Evolutionary conservation across 2,888 invertebrate species (phyloP), one percentile per base, ranked within the genome.

Genomic region (Synanthedon formicaeformis): DNA sequence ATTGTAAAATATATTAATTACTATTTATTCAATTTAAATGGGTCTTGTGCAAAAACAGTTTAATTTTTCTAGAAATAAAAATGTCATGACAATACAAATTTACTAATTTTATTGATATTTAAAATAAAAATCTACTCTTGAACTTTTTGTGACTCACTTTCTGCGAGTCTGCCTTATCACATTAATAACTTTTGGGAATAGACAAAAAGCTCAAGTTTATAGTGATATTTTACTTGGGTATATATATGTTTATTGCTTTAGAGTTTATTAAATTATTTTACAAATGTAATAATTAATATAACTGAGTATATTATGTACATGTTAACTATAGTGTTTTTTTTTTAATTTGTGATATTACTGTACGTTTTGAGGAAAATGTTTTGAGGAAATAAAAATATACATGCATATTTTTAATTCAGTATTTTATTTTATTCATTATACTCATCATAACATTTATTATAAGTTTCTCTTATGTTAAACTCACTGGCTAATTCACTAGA

Each of bases 401-500:
- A 50, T n/a, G 6, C 12, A 10, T 51, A 51, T 41, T 51, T 51
- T 41, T 23, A 34, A 14, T 41, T 41, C 18, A 41, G 11, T 41
- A 18, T 16, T 41, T 55, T 55, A 53, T 52, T 57, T 84, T 81
- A 83, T 77, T 82, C 70, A 83, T 84, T 83, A 83, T 85, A 85
- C 74, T 87, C 81, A 74, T 57, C 51, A 55, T 86, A 87, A 87
- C 86, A 87, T 86, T 60, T 55, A 60, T 60, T 57, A 58, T 60
- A 58, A 58, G 76, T 75, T 78, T 75, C 66, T 69, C 83, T 84
- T 84, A 63, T 76, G 68, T 64, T 78, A 81, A 34, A 85, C 76
- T 83, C 83, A 79, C 80, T 73, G 78, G 68, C 86, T 86, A 85
- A 78, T 80, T 82, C 69, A 72, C 86, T 86, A 86, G 77, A 81